Evolutionary conservation across 2,113 vertebrate species (phyloP).

Genomic region (Parotia lawesii): DNA sequence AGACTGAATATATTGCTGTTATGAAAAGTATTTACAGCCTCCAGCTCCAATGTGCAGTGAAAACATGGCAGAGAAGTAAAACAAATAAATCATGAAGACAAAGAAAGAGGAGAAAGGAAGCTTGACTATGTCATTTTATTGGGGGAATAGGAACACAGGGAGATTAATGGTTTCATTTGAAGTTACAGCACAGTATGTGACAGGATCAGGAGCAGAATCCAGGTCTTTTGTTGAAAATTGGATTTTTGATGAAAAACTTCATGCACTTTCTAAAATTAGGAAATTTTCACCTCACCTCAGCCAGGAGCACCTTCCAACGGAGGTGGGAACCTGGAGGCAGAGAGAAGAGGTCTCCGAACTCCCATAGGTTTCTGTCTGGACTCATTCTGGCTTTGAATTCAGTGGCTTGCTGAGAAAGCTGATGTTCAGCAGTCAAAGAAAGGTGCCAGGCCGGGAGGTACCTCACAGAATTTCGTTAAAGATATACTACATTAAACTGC

Average conservation of each 20-base stretch:
- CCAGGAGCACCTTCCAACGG: neutral
- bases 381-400: neutral
- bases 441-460: neutral
- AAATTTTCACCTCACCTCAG: neutral
- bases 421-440: neutral
- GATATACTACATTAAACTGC: neutral
- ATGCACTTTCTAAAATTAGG: slow-evolving; percentile 4
- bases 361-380: neutral
- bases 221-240: slow-evolving; percentile 28
- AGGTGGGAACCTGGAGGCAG: neutral
- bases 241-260: slow-evolving; percentile 52
- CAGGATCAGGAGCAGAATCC: slow-evolving; percentile 1
- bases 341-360: neutral
- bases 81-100: slow-evolving; percentile 61
- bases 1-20: neutral
- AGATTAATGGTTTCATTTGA: slow-evolving; percentile 41
- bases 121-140: neutral
- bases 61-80: slow-evolving; percentile 39
- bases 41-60: neutral
- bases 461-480: neutral
- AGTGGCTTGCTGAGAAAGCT: neutral
- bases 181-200: neutral
- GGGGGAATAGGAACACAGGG: neutral
- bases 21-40: slow-evolving; percentile 42
- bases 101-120: slow-evolving; percentile 43